Percentiles rank a stretch among this genome's conserved stretches.
These are phyloP conservation scores for Epiblema foenella DNA, from an alignment of 2,888 invertebrate genomes.

Conservation along the genomic window DNA sequence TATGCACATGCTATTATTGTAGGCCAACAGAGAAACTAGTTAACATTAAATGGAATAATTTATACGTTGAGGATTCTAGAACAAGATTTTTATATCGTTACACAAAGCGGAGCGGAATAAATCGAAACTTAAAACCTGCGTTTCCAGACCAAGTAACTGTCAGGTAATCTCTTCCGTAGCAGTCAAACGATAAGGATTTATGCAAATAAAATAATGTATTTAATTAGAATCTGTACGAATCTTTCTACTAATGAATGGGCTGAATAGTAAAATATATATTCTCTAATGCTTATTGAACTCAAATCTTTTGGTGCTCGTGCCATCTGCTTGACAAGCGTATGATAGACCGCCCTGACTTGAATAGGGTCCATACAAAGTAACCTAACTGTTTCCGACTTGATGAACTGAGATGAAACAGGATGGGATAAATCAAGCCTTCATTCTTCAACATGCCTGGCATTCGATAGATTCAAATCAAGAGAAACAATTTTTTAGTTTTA, in stretches of 20 bases:
- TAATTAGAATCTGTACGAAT: not conserved
- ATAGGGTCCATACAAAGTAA: slow-evolving; percentile 71
- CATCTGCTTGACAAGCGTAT: slow-evolving; percentile 57
- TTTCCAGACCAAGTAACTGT: slow-evolving; percentile 8
- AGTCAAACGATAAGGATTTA: not conserved
- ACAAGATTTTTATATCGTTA: slow-evolving; percentile 16
- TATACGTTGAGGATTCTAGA: not conserved
- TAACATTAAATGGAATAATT: slow-evolving; percentile 4
- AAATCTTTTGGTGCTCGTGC: slow-evolving; percentile 63
- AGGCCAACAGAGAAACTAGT: slow-evolving; percentile 9
- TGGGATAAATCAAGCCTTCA: slow-evolving; percentile 64
- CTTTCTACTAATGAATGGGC: not conserved
- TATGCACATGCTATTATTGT: not conserved
- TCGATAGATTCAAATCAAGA: slow-evolving; percentile 54
- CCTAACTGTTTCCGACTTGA: slow-evolving; percentile 76
- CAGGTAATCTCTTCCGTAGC: slow-evolving; percentile 10
- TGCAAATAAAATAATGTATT: not conserved
- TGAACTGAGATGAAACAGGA: slow-evolving; percentile 67
- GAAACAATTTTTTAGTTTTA: slow-evolving; percentile 55
- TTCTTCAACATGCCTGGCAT: slow-evolving; percentile 49
- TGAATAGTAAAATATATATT: not conserved
- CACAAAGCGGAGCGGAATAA: not conserved
- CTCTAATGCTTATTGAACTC: slow-evolving; percentile 48
- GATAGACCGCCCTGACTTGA: slow-evolving; percentile 73
- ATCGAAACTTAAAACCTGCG: slow-evolving; percentile 19